Evolutionary conservation across 2,113 vertebrate species (phyloP).

Genomic region (Grallaria varia): DNA sequence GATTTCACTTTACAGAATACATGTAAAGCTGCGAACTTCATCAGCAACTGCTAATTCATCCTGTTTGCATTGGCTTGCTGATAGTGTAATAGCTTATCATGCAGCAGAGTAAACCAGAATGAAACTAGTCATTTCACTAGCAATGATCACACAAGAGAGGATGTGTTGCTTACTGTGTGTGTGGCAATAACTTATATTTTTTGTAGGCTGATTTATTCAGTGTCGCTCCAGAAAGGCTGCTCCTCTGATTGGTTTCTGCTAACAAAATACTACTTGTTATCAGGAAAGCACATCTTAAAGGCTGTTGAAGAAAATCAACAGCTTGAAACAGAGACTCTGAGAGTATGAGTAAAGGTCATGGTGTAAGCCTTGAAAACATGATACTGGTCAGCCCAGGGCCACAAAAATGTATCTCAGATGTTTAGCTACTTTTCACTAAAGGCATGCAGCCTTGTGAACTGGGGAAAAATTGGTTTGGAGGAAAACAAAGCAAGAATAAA

Average conservation of each 20-base stretch:
- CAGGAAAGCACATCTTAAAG: not conserved
- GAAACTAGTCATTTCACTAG: not conserved
- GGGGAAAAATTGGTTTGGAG: not conserved
- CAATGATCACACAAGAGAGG: not conserved
- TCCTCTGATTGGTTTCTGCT: not conserved
- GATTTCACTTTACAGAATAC: not conserved
- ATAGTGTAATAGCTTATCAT: not conserved
- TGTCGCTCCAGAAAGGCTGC: not conserved
- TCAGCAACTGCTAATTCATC: not conserved
- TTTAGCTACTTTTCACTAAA: not conserved
- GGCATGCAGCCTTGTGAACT: not conserved
- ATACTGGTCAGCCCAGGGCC: not conserved
- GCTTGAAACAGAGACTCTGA: not conserved
- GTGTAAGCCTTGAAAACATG: not conserved
- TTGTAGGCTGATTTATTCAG: not conserved
- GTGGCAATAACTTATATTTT: not conserved
- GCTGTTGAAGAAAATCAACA: not conserved
- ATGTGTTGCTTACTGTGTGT: not conserved
- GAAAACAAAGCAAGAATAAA: not conserved
- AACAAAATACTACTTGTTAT: not conserved
- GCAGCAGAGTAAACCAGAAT: not conserved
- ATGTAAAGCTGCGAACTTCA: not conserved
- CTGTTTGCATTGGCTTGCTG: not conserved
- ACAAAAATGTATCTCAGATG: not conserved
- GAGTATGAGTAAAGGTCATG: not conserved